A percentile compares a stretch with the other conserved stretches of the same genome.
Conservation (phyloP, 2,888 invertebrate species). For the Anoplius nigerrimus region DNA sequence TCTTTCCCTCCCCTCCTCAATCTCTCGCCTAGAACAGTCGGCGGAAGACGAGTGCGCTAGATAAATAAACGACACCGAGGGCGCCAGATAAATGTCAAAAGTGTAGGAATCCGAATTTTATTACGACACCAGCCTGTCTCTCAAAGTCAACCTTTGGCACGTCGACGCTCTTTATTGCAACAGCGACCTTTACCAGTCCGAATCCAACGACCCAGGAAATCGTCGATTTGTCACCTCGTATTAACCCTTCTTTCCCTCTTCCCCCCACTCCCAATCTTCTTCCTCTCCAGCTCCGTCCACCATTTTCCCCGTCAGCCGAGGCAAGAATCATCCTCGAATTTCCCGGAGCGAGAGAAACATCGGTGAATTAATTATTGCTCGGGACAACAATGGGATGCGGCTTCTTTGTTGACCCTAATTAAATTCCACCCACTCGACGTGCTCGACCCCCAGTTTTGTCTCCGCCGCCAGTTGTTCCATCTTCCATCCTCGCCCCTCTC, state of each 20-base stretch:
- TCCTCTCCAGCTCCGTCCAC: neutral
- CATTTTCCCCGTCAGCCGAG: conserved; percentile 10
- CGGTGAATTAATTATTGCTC: conserved; percentile 51
- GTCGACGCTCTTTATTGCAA: no score
- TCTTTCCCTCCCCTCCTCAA: no score
- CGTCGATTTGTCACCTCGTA: no score
- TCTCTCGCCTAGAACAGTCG: no score
- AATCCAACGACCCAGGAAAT: no score
- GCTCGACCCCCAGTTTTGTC: neutral
- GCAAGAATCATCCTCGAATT: conserved; percentile 15
- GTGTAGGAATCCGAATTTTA: no score
- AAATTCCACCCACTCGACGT: conserved; percentile 27
- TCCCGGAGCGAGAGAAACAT: conserved; percentile 23
- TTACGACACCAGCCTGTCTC: no score
- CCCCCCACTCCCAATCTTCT: neutral
- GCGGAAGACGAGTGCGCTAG: no score
- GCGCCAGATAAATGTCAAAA: no score
- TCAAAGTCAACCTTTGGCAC: no score
- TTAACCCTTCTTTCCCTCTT: neutral
- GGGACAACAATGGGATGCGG: conserved; percentile 31
- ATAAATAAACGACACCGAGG: no score
- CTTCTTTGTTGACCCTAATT: conserved; percentile 47
- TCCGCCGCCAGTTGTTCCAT: neutral
- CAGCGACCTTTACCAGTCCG: no score
- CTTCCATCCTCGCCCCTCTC: conserved; percentile 10